Conservation (phyloP, 2,113 vertebrate species). For the Alethe castanea region DNA sequence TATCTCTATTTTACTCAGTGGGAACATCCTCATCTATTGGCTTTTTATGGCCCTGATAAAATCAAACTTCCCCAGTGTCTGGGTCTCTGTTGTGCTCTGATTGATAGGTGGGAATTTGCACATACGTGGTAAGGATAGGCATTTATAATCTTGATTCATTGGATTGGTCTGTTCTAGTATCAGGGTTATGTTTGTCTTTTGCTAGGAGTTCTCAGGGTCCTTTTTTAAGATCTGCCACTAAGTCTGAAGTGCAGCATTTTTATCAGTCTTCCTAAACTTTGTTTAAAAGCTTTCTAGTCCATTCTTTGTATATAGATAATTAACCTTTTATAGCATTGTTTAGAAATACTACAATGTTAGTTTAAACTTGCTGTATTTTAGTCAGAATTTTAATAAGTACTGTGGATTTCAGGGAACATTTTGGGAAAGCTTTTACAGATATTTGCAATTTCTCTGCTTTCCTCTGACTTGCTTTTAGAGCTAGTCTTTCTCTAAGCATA, state of each 20-base stretch:
- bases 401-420: not conserved
- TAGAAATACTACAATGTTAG: not conserved
- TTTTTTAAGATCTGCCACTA: not conserved
- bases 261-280: not conserved
- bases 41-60: not conserved
- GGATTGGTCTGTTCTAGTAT: not conserved
- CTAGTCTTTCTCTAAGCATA: not conserved
- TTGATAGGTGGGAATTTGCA: not conserved
- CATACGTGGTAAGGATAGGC: rapidly evolving
- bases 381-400: not conserved
- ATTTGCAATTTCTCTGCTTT: not conserved
- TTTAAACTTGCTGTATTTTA: not conserved
- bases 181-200: not conserved
- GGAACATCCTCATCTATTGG: not conserved
- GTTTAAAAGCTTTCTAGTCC: not conserved
- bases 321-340: not conserved
- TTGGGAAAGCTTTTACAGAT: not conserved
- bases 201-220: not conserved
- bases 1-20: not conserved
- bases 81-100: not conserved
- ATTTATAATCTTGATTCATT: not conserved
- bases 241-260: not conserved
- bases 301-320: not conserved
- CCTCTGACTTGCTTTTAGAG: not conserved
- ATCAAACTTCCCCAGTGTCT: not conserved